Evolutionary conservation across 2,888 invertebrate genomes (phyloP).

Genomic region (Lithophane leautieri): DNA sequence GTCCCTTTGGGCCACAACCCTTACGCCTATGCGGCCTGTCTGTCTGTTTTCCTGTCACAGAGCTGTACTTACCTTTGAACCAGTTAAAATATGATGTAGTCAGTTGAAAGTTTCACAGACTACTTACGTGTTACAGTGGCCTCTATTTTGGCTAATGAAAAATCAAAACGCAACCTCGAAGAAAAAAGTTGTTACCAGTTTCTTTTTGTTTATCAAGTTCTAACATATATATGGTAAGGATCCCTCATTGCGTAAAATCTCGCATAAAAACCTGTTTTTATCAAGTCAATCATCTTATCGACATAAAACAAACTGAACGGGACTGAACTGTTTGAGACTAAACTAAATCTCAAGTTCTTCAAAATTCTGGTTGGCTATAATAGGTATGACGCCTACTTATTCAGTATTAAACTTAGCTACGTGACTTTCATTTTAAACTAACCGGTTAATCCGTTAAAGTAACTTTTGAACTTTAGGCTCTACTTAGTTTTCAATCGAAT

Average conservation of each 20-base stretch:
- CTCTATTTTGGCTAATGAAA: not conserved
- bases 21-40: not conserved
- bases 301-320: not conserved
- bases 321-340: not conserved
- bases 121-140: not conserved
- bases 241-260: not conserved
- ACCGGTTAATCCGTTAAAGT: constrained; percentile 20
- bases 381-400: constrained; percentile 2
- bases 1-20: not conserved
- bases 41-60: not conserved
- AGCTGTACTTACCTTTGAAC: not conserved
- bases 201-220: not conserved
- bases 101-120: not conserved
- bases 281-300: not conserved
- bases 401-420: constrained; percentile 33
- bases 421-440: constrained; percentile 50
- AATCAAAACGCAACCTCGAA: not conserved
- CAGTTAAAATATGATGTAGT: not conserved
- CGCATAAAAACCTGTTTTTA: not conserved
- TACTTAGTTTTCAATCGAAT: constrained; percentile 3
- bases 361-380: constrained; percentile 33
- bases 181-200: not conserved
- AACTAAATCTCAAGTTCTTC: constrained; percentile 17
- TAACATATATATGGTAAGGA: not conserved
- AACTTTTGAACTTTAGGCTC: not conserved